These are phyloP conservation scores for Muscicapa striata DNA, from an alignment of 2,797 vertebrate genomes.

Conservation along the genomic window DNA sequence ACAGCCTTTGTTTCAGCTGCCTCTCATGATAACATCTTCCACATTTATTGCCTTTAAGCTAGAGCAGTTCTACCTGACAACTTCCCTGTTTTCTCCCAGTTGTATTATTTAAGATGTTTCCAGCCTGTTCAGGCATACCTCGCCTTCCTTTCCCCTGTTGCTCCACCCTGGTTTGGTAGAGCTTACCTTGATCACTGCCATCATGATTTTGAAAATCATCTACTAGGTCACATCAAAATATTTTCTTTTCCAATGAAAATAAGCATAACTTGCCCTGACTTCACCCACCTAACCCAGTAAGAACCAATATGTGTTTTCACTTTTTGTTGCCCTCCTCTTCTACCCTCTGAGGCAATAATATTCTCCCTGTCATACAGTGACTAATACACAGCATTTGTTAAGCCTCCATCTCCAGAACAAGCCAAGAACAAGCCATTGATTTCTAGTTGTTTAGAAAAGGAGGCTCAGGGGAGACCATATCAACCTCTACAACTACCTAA, in stretches of 20 bases:
- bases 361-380: neutral
- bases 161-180: neutral
- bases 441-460: neutral
- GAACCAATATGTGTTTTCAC: constrained; percentile 28
- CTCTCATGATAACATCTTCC: constrained; percentile 27
- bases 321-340: constrained; percentile 25
- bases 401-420: neutral
- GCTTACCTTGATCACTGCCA: neutral
- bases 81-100: neutral
- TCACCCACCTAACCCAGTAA: neutral
- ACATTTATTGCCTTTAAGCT: constrained; percentile 24
- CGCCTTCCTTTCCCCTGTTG: neutral
- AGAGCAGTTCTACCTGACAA: neutral
- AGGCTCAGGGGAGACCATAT: neutral
- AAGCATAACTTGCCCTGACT: neutral
- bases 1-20: constrained; percentile 23
- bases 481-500: neutral
- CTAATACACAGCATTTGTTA: constrained; percentile 37
- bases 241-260: constrained; percentile 9
- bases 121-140: neutral
- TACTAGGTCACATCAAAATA: constrained; percentile 14
- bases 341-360: neutral
- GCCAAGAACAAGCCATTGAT: neutral
- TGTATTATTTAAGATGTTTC: constrained; percentile 11
- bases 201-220: neutral